phyloP scores from a whole-genome alignment of 1,140 invertebrate genomes.

The Pachypeltis micranthus region DNA sequence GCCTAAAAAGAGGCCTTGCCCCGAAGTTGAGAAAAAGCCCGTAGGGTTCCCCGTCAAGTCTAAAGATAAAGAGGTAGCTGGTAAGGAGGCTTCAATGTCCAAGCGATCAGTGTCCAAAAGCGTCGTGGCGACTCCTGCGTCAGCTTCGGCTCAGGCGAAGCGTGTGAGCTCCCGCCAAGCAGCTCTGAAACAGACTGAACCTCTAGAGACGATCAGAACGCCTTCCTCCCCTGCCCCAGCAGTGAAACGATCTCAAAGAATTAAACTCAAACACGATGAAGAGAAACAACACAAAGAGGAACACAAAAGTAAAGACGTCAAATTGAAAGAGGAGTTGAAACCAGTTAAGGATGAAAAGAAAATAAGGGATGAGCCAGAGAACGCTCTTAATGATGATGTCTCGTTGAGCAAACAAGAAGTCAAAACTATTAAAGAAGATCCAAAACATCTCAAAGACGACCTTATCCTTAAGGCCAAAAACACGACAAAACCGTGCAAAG shows the following conservation, averaged over 20 bases:
- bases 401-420: not conserved
- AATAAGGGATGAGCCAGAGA: not conserved
- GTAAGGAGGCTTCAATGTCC: not conserved
- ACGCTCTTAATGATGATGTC: not conserved
- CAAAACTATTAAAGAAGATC: not conserved
- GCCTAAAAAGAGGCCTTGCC: conserved; percentile 47
- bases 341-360: not conserved
- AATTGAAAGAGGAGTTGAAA: too few species aligned
- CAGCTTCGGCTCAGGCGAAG: conserved; percentile 2
- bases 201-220: not conserved
- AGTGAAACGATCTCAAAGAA: conserved; percentile 1
- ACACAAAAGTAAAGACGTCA: not conserved
- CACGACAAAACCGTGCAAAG: not conserved
- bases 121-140: not conserved
- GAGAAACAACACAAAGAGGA: conserved; percentile 5
- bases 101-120: not conserved
- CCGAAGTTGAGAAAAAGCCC: conserved; percentile 33
- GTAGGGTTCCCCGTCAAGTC: not conserved
- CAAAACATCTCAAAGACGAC: not conserved
- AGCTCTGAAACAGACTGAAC: not conserved
- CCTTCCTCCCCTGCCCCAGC: not conserved
- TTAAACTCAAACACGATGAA: not conserved
- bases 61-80: conserved; percentile 11
- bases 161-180: not conserved
- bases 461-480: too few species aligned